Percentiles rank a stretch among this genome's conserved stretches.
Evolutionary conservation across 2,888 invertebrate genomes (phyloP).

Genomic region (Clepsis dumicolana): DNA sequence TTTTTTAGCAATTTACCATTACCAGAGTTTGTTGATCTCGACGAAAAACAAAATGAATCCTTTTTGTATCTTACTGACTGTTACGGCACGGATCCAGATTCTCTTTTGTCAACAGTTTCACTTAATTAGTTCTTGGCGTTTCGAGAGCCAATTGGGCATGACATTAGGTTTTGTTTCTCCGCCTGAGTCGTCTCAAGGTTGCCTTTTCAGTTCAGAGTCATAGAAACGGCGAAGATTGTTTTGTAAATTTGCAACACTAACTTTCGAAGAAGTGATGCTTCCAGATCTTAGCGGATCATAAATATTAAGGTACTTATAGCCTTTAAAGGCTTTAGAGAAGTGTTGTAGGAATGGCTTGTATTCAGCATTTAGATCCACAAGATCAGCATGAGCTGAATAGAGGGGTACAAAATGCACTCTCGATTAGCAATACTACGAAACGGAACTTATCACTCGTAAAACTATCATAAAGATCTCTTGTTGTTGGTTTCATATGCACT

Average conservation of each 20-base stretch:
- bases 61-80: background rate
- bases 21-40: too few relatives aligned
- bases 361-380: too few relatives aligned
- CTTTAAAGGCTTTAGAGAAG: too few relatives aligned
- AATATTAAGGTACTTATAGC: too few relatives aligned
- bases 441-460: too few relatives aligned
- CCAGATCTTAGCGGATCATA: too few relatives aligned
- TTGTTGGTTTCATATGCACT: background rate
- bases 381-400: too few relatives aligned
- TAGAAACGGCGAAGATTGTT: background rate
- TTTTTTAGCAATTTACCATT: too few relatives aligned
- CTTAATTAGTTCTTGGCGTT: background rate
- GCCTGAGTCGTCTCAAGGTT: slow-evolving; percentile 1
- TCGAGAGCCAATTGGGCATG: slow-evolving; percentile 13
- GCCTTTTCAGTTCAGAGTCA: slow-evolving; percentile 7
- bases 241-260: background rate
- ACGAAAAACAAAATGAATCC: background rate
- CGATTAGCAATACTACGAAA: too few relatives aligned
- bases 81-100: background rate
- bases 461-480: background rate
- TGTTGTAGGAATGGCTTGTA: too few relatives aligned
- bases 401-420: too few relatives aligned
- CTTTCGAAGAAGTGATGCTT: too few relatives aligned
- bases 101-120: slow-evolving; percentile 6
- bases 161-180: slow-evolving; percentile 13